Conservation (phyloP, 2,113 vertebrate genomes). For the Halichoerus grypus region DNA sequence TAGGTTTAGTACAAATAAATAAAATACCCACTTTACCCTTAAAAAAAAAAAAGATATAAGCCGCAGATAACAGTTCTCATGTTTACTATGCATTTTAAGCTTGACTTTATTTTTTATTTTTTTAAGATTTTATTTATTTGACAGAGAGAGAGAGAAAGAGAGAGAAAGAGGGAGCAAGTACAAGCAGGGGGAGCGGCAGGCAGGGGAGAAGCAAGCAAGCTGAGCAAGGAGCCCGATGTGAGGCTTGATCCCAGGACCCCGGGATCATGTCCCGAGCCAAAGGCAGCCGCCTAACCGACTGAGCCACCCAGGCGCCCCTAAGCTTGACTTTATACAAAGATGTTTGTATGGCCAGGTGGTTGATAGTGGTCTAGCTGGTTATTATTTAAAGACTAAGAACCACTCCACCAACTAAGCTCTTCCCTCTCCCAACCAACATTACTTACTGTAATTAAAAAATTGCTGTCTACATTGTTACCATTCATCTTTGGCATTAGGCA, state of each 20-base stretch:
- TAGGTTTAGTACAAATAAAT: too few relatives aligned
- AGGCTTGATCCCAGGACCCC: too few relatives aligned
- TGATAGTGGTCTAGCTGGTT: background rate
- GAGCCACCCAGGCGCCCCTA: too few relatives aligned
- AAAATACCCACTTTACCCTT: too few relatives aligned
- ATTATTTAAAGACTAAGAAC: background rate
- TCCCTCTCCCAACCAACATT: background rate
- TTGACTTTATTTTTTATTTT: background rate
- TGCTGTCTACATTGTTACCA: background rate
- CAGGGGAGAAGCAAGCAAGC: too few relatives aligned
- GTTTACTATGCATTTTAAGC: conserved; percentile 23
- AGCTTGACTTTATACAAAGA: background rate
- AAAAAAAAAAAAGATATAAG: background rate
- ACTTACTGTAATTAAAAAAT: conserved; percentile 6
- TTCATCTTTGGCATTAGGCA: conserved; percentile 18
- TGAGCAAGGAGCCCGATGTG: too few relatives aligned
- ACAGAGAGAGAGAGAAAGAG: too few relatives aligned
- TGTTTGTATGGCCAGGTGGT: background rate
- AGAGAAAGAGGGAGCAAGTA: too few relatives aligned
- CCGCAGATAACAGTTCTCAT: background rate
- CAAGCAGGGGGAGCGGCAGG: too few relatives aligned
- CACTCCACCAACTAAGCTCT: background rate
- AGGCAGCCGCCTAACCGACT: too few relatives aligned
- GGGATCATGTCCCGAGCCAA: too few relatives aligned
- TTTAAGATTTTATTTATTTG: too few relatives aligned